Evolutionary conservation across 2,797 vertebrate species (phyloP).

Genomic region (Sarcophilus harrisii): DNA sequence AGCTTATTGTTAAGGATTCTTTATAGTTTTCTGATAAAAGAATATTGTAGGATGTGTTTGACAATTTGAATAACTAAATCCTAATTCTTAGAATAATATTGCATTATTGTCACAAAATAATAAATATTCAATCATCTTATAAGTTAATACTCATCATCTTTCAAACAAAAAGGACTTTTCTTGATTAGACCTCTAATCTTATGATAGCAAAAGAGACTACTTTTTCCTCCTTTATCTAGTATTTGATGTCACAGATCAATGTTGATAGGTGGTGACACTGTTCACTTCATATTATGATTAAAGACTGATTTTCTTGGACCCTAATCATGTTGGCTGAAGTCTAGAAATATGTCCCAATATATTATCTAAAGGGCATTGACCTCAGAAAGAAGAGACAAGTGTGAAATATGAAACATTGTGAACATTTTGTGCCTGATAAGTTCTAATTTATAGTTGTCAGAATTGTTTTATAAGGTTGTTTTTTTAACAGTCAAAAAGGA

Average conservation of each 20-base stretch:
- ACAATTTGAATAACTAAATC: slow-evolving; percentile 29
- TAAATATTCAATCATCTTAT: not conserved
- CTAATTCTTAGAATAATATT: not conserved
- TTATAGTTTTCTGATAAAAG: slow-evolving; percentile 6
- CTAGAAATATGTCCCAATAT: slow-evolving; percentile 76
- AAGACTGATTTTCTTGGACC: slow-evolving; percentile 77
- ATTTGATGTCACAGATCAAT: slow-evolving; percentile 75
- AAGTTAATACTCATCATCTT: slow-evolving; percentile 10
- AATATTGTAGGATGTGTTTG: slow-evolving; percentile 3
- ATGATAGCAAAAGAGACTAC: not conserved
- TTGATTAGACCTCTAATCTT: not conserved
- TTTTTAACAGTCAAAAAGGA: not conserved
- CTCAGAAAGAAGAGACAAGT: slow-evolving; percentile 58
- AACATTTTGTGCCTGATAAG: slow-evolving; percentile 47
- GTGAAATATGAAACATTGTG: slow-evolving; percentile 60
- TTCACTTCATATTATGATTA: slow-evolving; percentile 77
- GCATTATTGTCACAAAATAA: not conserved
- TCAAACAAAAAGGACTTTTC: not conserved
- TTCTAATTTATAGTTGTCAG: slow-evolving; percentile 40
- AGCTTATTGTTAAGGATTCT: slow-evolving; percentile 9
- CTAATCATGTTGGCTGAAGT: slow-evolving; percentile 71
- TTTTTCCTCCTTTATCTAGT: slow-evolving; percentile 51
- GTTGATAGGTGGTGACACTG: slow-evolving; percentile 74
- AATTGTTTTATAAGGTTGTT: not conserved
- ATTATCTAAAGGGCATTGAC: slow-evolving; percentile 67